phyloP scores from a whole-genome alignment of 2,888 invertebrate species.

The Drosophila bunnanda region DNA sequence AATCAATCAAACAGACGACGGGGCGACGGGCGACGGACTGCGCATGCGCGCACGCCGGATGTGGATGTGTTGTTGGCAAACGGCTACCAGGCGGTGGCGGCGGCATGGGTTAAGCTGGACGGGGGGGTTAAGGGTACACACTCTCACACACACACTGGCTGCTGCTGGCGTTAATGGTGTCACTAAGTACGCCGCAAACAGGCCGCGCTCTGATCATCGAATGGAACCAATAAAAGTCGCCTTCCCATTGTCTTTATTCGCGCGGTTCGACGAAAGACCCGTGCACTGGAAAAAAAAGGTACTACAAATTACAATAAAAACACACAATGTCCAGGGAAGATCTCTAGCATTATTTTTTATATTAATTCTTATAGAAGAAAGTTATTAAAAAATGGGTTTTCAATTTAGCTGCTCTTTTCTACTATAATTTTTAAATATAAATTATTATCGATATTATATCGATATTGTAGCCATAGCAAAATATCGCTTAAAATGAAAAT shows the following conservation, averaged over 20 bases:
- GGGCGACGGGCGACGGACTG: constrained; percentile 25
- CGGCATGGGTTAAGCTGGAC: constrained; percentile 1
- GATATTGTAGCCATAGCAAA: neutral
- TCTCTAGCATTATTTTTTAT: too few species aligned
- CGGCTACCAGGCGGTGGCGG: constrained; percentile 29
- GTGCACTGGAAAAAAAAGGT: constrained; percentile 1
- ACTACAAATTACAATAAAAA: neutral
- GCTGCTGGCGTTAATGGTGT: constrained; percentile 75
- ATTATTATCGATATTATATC: neutral
- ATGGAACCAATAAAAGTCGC: constrained; percentile 83
- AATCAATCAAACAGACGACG: constrained; percentile 80
- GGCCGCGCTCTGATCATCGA: constrained; percentile 80
- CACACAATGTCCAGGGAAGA: too few species aligned
- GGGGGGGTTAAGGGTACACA: constrained; percentile 8
- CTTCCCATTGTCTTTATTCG: constrained; percentile 74
- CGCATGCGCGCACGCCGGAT: constrained; percentile 72
- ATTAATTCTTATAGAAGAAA: too few species aligned
- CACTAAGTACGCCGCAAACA: constrained; percentile 78
- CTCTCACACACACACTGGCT: constrained; percentile 17
- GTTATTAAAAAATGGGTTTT: too few species aligned
- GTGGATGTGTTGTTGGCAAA: constrained; percentile 61
- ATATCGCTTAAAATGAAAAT: neutral
- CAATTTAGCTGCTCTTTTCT: too few species aligned
- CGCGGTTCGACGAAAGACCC: constrained; percentile 49
- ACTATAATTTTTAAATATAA: too few species aligned